Base-by-base conservation (phyloP, 2,113 vertebrate species). In the Climacteris rufus region DNA sequence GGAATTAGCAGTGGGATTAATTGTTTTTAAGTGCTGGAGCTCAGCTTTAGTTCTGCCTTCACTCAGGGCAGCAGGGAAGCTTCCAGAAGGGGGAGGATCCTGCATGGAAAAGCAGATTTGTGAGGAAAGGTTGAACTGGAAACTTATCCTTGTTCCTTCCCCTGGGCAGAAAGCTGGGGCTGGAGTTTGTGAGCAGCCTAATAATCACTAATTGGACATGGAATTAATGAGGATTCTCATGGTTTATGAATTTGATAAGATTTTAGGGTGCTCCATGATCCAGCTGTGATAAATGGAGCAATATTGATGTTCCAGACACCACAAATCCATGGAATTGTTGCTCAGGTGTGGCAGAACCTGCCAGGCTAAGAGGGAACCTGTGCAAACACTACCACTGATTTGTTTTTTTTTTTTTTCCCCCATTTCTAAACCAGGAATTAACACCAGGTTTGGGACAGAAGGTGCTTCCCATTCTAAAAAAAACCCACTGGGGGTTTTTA, bases 391-490 rank as follows among this genome's bases (percentile, higher is more conserved):
- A 83, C 76, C 57, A 52, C 16, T 19, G 57, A n/a, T n/a, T n/a
- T n/a, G 33, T 68, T 30, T 15, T 68, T 86, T 75, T 75, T 50
- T n/a, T n/a, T n/a, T n/a, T n/a, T n/a, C n/a, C n/a, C n/a, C 30
- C 64, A 70, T 93, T 72, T 59, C 53, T 53, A 61, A 91, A 71
- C 50, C 68, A 65, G 53, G 66, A 57, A 22, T 45, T 31, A 39
- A 60, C 45, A 54, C 28, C 71, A 75, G 18, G 39, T 61, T 96
- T 80, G 56, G 68, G 80, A 75, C n/a, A 40, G 40, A 87, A 89
- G 84, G 66, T 31, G 90, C 87, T 90, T 94, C 95, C 92, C 74
- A 95, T 61, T 95, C 72, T 76, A 49, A 76, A 86, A 84, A 83
- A 84, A 45, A 54, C 69, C 86, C 69, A 52, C 80, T 53, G 83